A percentile compares a stretch with the other conserved stretches of the same genome.
Evolutionary conservation across 2,113 vertebrate species (phyloP).

Genomic region (Brevimyrus niger): DNA sequence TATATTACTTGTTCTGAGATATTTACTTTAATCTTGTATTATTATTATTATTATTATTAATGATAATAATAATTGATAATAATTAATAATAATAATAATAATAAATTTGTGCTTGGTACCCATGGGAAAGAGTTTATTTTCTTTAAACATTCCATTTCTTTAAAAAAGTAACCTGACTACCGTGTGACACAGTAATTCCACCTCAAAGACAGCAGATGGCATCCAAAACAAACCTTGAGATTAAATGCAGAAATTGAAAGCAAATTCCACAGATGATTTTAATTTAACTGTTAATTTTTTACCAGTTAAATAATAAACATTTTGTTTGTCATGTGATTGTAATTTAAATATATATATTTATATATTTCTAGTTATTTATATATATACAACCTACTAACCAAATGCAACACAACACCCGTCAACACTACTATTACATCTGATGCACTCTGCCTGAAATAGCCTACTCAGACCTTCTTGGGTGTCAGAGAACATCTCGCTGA

Average conservation of each 20-base stretch:
- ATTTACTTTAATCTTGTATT: not conserved
- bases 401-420: conserved; percentile 46
- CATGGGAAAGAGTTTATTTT: not conserved
- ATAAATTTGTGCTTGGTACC: not conserved
- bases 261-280: not conserved
- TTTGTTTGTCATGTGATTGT: not conserved
- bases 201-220: conserved; percentile 1
- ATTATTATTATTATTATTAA: not conserved
- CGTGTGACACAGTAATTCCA: not conserved
- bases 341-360: not conserved
- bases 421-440: conserved; percentile 22
- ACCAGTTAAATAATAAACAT: not conserved
- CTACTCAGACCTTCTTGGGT: conserved; percentile 28
- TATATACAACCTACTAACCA: conserved; percentile 31
- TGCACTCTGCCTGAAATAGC: conserved; percentile 52
- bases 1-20: not conserved
- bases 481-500: conserved; percentile 17
- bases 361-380: not conserved
- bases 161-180: not conserved
- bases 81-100: no score
- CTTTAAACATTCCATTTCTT: not conserved
- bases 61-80: no score
- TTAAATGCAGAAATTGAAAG: not conserved
- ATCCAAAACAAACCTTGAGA: not conserved
- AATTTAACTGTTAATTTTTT: not conserved